Base-by-base conservation (phyloP, 2,797 vertebrate genomes). In the Girardinus metallicus region DNA sequence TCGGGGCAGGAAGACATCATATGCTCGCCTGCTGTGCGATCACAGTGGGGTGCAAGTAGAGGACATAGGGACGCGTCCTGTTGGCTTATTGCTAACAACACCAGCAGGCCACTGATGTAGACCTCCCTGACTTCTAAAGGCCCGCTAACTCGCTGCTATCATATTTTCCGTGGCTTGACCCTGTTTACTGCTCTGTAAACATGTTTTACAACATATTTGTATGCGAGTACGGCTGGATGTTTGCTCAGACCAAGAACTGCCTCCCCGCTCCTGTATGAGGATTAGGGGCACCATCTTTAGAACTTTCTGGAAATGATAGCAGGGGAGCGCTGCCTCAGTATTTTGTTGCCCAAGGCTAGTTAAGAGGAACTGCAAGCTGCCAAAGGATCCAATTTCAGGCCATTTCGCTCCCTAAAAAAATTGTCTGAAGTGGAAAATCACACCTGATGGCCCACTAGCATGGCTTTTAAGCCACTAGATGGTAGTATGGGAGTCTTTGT, bases 361-460 rank as follows among this genome's bases (percentile, higher is more conserved):
- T 87, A 75, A 76, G 80, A 87, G 86, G 85, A 88, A 89, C 86
- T 70, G 86, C 83, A 57, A 86, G 88, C 85, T 85, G 84, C 87
- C 79, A 85, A 49, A 86, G 86, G 86, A 89, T 91, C 87, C 91
- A 92, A 91, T 93, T 91, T 89, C 81, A 90, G 89, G 76, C 91
- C 83, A 91, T 91, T 88, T 81, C 76, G 75, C 75, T 85, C 74
- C 75, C 79, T 49, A 77, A 90, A 94, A 91, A 93, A 92, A 87
- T 82, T 80, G 88, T 89, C 86, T 91, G 90, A 94, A 93, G 92
- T 92, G 93, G 89, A 92, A 92, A 93, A 94, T 94, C 86, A 86
- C 84, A 87, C 81, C 89, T 92, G 92, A 94, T 92, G 89, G 90
- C 79, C 82, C 85, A 89, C 90, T 86, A 87, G 89, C 83, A 68